Conservation (phyloP, 1,140 invertebrate species). For the Frieseomelitta varia region DNA sequence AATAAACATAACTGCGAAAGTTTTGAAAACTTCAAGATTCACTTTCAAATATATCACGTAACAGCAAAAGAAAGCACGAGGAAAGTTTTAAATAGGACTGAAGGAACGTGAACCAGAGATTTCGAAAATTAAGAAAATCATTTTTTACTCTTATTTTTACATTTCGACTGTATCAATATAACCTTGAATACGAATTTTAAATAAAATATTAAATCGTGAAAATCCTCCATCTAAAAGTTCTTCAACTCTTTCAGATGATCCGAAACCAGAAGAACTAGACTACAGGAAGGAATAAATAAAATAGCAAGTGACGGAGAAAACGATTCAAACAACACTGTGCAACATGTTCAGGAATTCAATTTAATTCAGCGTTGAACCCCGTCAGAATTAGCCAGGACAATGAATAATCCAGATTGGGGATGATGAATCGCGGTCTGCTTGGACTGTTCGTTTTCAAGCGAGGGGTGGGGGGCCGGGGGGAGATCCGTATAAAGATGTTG, state of each 20-base stretch:
- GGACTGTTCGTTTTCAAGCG: neutral
- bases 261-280: neutral
- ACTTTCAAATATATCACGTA: no score
- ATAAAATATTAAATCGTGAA: no score
- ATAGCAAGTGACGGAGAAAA: neutral
- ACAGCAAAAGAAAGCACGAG: no score
- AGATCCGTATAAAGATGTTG: constrained; percentile 46
- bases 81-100: no score
- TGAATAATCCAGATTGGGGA: constrained; percentile 53
- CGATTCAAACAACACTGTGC: neutral
- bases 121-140: no score
- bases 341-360: constrained; percentile 23
- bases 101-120: no score
- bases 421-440: constrained; percentile 37
- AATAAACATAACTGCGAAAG: no score
- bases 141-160: no score
- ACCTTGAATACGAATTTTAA: no score
- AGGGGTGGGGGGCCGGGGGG: no score
- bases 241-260: neutral
- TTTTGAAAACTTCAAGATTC: no score
- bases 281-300: neutral
- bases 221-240: neutral
- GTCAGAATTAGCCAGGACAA: constrained; percentile 41
- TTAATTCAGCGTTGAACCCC: constrained; percentile 21
- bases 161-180: no score